Conservation (phyloP, 2,113 vertebrate species). For the Engystomops pustulosus region DNA sequence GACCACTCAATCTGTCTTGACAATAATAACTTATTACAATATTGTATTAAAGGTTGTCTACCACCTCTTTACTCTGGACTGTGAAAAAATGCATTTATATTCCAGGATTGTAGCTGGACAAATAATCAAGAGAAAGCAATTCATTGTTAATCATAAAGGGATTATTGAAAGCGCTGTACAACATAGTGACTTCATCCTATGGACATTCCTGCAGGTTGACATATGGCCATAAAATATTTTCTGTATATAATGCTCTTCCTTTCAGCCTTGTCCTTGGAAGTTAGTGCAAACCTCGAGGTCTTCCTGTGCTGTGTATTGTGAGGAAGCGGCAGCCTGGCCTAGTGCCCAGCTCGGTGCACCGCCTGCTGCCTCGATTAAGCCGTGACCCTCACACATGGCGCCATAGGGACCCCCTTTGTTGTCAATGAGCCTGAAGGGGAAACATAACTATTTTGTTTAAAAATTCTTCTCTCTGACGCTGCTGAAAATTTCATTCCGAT, state of each 20-base stretch:
- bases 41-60: too few species aligned
- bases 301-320: constrained; percentile 46
- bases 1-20: too few species aligned
- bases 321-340: constrained; percentile 38
- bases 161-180: not conserved
- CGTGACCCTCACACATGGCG: constrained; percentile 48
- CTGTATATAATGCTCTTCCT: constrained; percentile 14
- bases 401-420: constrained; percentile 50
- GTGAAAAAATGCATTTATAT: too few species aligned
- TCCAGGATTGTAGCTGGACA: too few species aligned
- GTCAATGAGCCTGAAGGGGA: constrained; percentile 48
- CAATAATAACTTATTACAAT: too few species aligned
- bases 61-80: too few species aligned
- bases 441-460: constrained; percentile 52
- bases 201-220: not conserved
- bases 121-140: too few species aligned
- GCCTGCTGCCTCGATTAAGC: constrained; percentile 28
- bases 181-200: not conserved
- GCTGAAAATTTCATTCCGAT: constrained; percentile 15
- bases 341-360: constrained; percentile 12
- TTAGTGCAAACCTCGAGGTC: not conserved
- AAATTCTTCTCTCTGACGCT: constrained; percentile 38
- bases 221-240: not conserved
- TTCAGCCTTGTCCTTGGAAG: constrained; percentile 23
- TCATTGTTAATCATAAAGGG: too few species aligned